Evolutionary conservation across 2,113 vertebrate species (phyloP), one percentile per base, ranked within the genome.

Genomic region (Atrichornis clamosus): DNA sequence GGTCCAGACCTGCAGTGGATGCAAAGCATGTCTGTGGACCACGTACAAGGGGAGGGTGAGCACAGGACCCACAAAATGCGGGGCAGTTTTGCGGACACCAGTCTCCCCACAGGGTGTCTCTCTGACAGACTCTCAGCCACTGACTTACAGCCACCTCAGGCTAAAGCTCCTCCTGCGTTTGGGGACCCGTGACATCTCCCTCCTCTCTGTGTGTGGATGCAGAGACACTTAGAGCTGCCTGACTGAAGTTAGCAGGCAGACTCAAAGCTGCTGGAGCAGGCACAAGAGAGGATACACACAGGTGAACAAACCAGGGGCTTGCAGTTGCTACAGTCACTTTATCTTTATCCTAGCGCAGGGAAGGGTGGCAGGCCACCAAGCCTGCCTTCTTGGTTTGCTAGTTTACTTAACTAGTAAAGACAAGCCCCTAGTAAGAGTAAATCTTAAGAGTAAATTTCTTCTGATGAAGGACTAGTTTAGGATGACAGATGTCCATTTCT

Each of bases 41-140:
- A 5, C 5, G 17, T 53, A 24, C 0, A 2, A 39, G 53, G 27
- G 13, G 15, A 53, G 23, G 28, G 32, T 0, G 0, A 44, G 60
- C 49, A 77, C 23, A 68, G 37, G 12, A 56, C 37, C 42, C 55
- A 63, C n/a, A 56, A 47, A 83, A 64, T 19, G 11, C 50, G 30
- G 9, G 21, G 13, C 13, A 59, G n/a, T 65, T 84, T 12, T 55
- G 62, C 21, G 35, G 33, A 53, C 18, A 79, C 62, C 0, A 0
- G 32, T 49, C 49, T 7, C 10, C 8, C 18, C 11, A 41, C 24
- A 55, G 11, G 5, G 17, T 74, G 15, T 23, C 21, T 78, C 24
- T 60, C 15, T 4, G 4, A 18, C 11, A 27, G 15, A 44, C 15
- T 64, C 50, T 72, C 16, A 81, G 64, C 33, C 12, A 8, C 63